Evolutionary conservation across 2,888 invertebrate genomes (phyloP), one percentile per base, ranked within the genome.

Genomic region (Plebejus melissa): DNA sequence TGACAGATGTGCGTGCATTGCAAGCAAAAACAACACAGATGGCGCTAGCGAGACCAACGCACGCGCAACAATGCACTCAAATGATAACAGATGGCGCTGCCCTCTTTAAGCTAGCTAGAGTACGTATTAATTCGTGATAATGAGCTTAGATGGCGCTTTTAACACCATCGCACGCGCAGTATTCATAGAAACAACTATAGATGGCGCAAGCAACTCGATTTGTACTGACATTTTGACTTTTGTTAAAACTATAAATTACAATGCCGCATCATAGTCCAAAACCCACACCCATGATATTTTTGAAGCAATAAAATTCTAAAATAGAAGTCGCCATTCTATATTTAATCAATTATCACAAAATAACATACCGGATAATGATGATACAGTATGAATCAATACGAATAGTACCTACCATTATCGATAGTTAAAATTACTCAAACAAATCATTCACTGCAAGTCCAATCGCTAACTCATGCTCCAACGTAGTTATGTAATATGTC

Each of bases 401-500:
- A 57, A n/a, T 11, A n/a, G 6, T n/a, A 11, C 7, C 0, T 2
- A 6, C 16, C 11, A 54, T 4, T 60, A 9, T 1, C 11, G 11
- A 60, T 60, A 11, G 11, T 28, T 60, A 28, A 28, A 28, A 60
- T 60, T 60, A 22, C 7, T 60, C 13, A 4, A 65, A 32, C 32
- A 4, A 65, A 65, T 60, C 7, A 9, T 65, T 22, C 32, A 36
- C 65, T 5, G 32, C 32, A 65, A 32, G 32, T 60, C 60, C 28
- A 9, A 28, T 60, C 4, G 28, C 22, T 60, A 28, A 60, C 60
- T 28, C 9, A 3, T 28, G 22, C 50, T 71, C 28, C 60, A 77
- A 74, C 82, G 80, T 46, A 50, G 50, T 71, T 41, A 41, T 70
- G 71, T 71, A 71, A 46, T 71, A 71, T 71, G 28, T 46, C 71